Evolutionary conservation across 2,113 vertebrate genomes (phyloP).

Genomic region (Agapornis roseicollis): DNA sequence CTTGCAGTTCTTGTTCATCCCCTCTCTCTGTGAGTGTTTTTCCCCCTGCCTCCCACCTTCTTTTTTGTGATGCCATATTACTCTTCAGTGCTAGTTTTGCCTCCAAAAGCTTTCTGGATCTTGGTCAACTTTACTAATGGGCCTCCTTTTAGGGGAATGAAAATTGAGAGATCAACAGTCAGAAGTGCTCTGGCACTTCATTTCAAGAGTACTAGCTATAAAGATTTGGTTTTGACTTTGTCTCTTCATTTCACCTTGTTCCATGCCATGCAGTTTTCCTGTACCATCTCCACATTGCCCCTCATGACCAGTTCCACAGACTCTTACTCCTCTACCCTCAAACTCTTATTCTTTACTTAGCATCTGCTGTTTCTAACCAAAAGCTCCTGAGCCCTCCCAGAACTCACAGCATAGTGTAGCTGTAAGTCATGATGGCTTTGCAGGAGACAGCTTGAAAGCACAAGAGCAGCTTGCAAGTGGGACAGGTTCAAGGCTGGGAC

Average conservation of each 20-base stretch:
- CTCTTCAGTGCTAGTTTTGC: neutral
- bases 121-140: neutral
- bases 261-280: neutral
- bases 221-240: neutral
- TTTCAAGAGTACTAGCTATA: neutral
- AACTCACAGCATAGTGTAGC: rapidly evolving
- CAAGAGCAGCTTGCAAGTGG: neutral
- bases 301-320: neutral
- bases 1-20: neutral
- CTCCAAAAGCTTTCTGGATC: neutral
- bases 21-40: neutral
- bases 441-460: neutral
- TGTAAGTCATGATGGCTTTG: neutral
- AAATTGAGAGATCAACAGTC: neutral
- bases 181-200: neutral
- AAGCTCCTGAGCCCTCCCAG: neutral
- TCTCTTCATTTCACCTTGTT: neutral
- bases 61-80: neutral
- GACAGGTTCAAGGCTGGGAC: neutral
- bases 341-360: neutral
- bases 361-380: neutral
- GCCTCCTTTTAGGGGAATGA: neutral
- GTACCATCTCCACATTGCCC: neutral
- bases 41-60: rapidly evolving
- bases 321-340: neutral